phyloP scores from a whole-genome alignment of 2,888 invertebrate species.

The Nebria salina region DNA sequence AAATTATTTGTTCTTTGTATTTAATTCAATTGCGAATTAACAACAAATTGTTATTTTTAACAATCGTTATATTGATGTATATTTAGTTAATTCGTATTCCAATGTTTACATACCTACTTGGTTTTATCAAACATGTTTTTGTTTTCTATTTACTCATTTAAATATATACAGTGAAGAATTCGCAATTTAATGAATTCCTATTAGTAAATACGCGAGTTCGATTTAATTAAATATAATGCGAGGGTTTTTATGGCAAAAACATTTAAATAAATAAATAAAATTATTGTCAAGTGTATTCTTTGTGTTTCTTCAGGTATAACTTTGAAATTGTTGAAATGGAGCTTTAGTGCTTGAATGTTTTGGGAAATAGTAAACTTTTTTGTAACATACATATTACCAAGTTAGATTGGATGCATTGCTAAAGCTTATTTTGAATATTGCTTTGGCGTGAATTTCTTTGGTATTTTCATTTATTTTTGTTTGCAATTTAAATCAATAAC shows the following conservation, averaged over 20 bases:
- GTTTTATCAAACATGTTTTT: not conserved
- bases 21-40: not conserved
- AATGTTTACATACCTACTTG: not conserved
- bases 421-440: constrained; percentile 3
- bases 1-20: constrained; percentile 6
- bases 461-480: not conserved
- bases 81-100: not conserved
- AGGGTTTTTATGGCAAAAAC: too few relatives aligned
- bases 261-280: too few relatives aligned
- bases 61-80: not conserved
- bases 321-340: too few relatives aligned
- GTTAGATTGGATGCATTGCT: not conserved
- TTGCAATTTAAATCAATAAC: constrained; percentile 29
- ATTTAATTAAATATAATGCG: too few relatives aligned
- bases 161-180: too few relatives aligned
- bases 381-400: not conserved
- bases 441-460: constrained; percentile 12
- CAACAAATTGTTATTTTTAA: not conserved
- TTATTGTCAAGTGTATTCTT: too few relatives aligned
- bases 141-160: too few relatives aligned
- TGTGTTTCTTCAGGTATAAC: too few relatives aligned
- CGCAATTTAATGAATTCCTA: too few relatives aligned
- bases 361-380: not conserved
- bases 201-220: too few relatives aligned
- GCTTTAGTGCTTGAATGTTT: too few relatives aligned